Base-by-base conservation (phyloP, 2,113 vertebrate species). In the Sarotherodon lohbergeri region DNA sequence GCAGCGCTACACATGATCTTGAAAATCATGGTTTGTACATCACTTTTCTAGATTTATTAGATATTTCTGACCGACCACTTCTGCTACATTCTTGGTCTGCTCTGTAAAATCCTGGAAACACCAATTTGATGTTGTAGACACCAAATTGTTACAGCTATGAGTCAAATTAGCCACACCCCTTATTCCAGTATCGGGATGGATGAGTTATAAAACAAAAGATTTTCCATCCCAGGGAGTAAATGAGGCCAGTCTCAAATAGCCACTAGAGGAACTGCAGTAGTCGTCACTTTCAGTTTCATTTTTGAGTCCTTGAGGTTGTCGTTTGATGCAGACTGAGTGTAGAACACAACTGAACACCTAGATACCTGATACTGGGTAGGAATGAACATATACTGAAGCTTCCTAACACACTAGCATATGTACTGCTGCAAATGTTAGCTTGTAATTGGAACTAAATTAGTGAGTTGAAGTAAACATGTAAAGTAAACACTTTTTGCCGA, bases 11-110 rank as follows among this genome's bases (percentile, higher is more conserved):
- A 66, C 34, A 66, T 66, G 61, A 68, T 11, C 34, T 22, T 19
- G 34, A 39, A 22, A 68, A 68, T 68, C 4, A 5, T 22, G 0
- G 11, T 22, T 2, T 39, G 1, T 66, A 66, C 36, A 12, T 66
- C 32, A 66, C 2, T 66, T 66, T 39, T 66, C 61, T n/a, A 66
- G 10, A n/a, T 12, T 36, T 66, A 66, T 66, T 0, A 0, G 17
- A 66, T 5, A 66, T 66, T 7, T 66, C 32, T 66, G 32, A 66
- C 6, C 0, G 3, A 36, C 32, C 61, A 66, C 61, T n/a, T 36
- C 61, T 66, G 10, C 61, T 66, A 39, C 17, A 66, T 66, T 66
- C 36, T 39, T 39, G 34, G 34, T 66, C 34, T 0, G 2, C 10
- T 66, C 61, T 66, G 0, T 39, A 66, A 39, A 66, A 66, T 66